Evolutionary conservation across 2,113 vertebrate genomes (phyloP).

Genomic region (Circaetus gallicus): DNA sequence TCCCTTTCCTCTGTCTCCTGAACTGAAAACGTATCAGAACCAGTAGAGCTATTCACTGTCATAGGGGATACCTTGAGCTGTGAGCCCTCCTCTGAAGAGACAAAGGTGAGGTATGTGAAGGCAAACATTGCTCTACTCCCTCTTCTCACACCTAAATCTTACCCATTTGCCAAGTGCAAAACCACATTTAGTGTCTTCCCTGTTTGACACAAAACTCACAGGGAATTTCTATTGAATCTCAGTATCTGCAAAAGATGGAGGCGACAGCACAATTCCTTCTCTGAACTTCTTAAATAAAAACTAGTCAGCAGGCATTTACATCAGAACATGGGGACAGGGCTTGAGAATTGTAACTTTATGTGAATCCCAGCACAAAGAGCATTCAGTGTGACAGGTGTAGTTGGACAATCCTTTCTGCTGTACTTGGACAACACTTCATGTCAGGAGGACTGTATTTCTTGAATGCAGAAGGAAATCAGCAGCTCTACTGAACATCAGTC

Average conservation of each 20-base stretch:
- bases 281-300: neutral
- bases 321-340: neutral
- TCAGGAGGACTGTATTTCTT: neutral
- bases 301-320: neutral
- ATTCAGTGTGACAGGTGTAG: neutral
- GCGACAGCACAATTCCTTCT: neutral
- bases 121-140: neutral
- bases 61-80: neutral
- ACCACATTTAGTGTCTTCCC: neutral
- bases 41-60: neutral
- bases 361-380: neutral
- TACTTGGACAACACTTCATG: neutral
- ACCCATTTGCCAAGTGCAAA: neutral
- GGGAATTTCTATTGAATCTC: neutral
- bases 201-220: neutral
- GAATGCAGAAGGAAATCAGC: neutral
- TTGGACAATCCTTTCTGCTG: neutral
- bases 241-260: neutral
- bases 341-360: neutral
- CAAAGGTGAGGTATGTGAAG: neutral
- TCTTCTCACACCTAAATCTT: neutral
- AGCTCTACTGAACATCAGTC: neutral
- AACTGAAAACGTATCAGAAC: neutral
- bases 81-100: neutral
- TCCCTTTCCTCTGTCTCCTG: neutral